A percentile compares a stretch with the other conserved stretches of the same genome.
These are phyloP conservation scores for Nicator chloris DNA, from an alignment of 2,113 vertebrate species.

Conservation along the genomic window DNA sequence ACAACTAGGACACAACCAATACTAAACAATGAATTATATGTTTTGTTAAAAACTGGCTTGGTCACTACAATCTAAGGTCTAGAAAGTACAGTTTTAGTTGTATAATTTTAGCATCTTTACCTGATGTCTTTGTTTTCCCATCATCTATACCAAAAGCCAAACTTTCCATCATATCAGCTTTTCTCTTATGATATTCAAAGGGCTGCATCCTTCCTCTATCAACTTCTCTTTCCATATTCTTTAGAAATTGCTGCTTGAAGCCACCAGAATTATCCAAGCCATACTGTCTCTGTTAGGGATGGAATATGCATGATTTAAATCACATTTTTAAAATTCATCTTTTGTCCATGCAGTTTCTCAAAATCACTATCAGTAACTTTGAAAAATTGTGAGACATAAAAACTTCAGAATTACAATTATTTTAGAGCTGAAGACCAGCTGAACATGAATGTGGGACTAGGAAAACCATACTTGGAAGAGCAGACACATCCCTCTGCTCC, in stretches of 20 bases:
- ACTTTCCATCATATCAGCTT: constrained; percentile 86
- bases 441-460: background rate
- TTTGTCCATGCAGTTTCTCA: background rate
- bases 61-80: background rate
- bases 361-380: background rate
- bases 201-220: constrained; percentile 82
- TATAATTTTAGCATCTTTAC: constrained; percentile 51
- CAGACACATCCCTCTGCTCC: background rate
- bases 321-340: background rate
- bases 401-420: background rate
- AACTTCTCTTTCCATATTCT: constrained; percentile 86
- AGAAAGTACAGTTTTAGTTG: background rate
- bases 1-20: background rate
- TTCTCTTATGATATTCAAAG: constrained; percentile 85
- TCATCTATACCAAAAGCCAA: constrained; percentile 88
- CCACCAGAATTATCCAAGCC: constrained; percentile 87
- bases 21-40: background rate
- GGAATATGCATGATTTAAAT: background rate
- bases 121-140: constrained; percentile 84
- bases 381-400: background rate
- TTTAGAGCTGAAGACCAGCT: background rate
- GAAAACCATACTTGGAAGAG: background rate
- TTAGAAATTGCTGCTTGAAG: constrained; percentile 85
- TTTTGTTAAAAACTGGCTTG: background rate
- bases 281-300: constrained; percentile 80